These are phyloP conservation scores for Neomonachus schauinslandi DNA, from an alignment of 2,113 vertebrate species.

Conservation along the genomic window DNA sequence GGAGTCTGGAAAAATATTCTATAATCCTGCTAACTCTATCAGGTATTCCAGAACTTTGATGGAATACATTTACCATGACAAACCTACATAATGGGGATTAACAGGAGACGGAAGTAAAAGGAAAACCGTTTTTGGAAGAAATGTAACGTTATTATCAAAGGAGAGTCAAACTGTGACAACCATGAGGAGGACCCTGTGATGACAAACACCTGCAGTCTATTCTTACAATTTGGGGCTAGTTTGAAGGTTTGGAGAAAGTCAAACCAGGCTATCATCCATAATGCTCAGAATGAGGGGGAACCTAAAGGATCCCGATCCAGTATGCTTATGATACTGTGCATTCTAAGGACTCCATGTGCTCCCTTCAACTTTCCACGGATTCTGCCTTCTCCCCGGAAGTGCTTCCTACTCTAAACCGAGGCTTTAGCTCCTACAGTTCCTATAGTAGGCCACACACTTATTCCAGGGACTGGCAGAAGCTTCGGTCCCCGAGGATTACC, in stretches of 20 bases:
- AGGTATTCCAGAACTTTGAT: slow-evolving; percentile 50
- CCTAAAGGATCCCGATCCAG: background rate
- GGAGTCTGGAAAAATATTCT: slow-evolving; percentile 7
- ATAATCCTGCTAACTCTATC: background rate
- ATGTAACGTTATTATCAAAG: background rate
- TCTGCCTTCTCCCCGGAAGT: background rate
- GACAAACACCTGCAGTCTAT: background rate
- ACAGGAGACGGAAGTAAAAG: background rate
- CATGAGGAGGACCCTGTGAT: background rate
- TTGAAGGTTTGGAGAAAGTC: background rate
- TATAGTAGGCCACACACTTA: slow-evolving; percentile 47
- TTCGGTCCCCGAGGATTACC: background rate
- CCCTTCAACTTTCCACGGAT: slow-evolving; percentile 54
- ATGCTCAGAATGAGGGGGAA: background rate
- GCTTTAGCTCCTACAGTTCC: slow-evolving; percentile 29
- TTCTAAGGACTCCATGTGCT: background rate
- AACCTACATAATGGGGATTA: background rate
- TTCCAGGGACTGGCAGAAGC: background rate
- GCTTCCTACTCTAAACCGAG: slow-evolving; percentile 52
- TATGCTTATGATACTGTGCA: background rate
- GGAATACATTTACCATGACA: background rate
- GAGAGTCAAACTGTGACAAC: background rate
- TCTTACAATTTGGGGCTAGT: background rate
- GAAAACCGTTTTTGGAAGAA: background rate
- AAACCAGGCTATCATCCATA: background rate